Evolutionary conservation across 2,888 invertebrate genomes (phyloP), one percentile per base, ranked within the genome.

Genomic region (Caenorhabditis doughertyi): DNA sequence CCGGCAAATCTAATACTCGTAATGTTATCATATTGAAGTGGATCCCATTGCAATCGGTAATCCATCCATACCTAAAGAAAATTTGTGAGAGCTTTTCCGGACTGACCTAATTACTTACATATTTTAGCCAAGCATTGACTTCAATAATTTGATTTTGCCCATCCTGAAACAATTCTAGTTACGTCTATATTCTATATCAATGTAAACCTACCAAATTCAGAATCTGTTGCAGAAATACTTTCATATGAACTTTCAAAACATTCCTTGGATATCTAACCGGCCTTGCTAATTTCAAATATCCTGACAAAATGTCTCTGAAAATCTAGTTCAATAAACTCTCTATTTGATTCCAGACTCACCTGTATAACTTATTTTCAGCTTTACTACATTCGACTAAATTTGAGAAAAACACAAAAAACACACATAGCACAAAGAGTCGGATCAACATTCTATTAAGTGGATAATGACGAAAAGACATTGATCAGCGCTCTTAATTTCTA

Each of bases 131-230:
- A 3, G 89, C 89, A 55, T 89, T 89, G 16, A 89, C 76, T 67
- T 89, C 89, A 29, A 89, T 89, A 0, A 89, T 88, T 44, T 89
- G 89, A 49, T 89, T 89, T 71, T 89, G 88, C 18, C 88, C 89
- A 74, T 89, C 89, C 85, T 88, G 47, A 65, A 72, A 72, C 25
- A 85, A 56, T 27, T 3, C 13, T 13, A 29, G n/a, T n/a, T n/a
- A n/a, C n/a, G n/a, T 39, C 44, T 23, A 4, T 44, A 23, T 8
- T 51, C 58, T 42, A 23, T 5, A 2, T 29, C 8, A n/a, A 32
- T 7, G 0, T 13, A 21, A 7, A 44, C 71, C 44, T 21, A 87
- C 88, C 27, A 89, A 68, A 56, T 85, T 84, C n/a, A 89, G 71
- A 32, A 89, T 89, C 62, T 89, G 89, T 27, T 89, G 89, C 4